Conservation (phyloP, 2,797 vertebrate genomes). For the Cephalopachus bancanus region DNA sequence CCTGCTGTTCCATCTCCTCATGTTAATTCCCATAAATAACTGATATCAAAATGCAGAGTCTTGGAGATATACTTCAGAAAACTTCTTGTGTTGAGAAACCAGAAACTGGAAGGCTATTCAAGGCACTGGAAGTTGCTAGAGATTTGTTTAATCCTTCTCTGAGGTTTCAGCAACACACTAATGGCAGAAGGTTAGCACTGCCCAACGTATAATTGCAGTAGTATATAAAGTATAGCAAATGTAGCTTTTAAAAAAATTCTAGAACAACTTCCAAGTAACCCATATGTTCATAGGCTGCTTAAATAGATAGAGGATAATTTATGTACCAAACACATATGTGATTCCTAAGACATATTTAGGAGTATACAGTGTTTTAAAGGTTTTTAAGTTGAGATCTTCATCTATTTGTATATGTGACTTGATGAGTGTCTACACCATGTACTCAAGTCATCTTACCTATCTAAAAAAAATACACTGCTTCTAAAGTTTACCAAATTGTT, state of each 20-base stretch:
- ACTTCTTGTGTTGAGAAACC: conserved; percentile 65
- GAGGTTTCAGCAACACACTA: conserved; percentile 44
- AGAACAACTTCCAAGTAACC: conserved; percentile 67
- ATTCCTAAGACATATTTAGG: conserved; percentile 61
- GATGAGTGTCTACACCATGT: neutral
- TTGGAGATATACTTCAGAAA: conserved; percentile 54
- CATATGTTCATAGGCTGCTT: conserved; percentile 77
- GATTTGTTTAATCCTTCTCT: conserved; percentile 57
- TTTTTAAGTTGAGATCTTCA: conserved; percentile 52
- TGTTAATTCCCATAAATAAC: conserved; percentile 81
- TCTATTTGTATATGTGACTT: conserved; percentile 54
- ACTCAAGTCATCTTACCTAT: neutral
- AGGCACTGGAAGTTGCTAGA: conserved; percentile 36
- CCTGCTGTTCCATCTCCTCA: conserved; percentile 82
- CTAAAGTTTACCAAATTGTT: neutral
- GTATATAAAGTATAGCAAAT: conserved; percentile 58
- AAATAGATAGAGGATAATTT: conserved; percentile 76
- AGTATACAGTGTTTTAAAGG: conserved; percentile 4
- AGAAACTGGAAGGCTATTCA: conserved; percentile 57
- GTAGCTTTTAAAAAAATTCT: conserved; percentile 32
- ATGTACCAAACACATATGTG: conserved; percentile 79
- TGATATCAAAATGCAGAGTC: conserved; percentile 79
- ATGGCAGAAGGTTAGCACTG: conserved; percentile 54
- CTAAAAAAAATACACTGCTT: neutral
- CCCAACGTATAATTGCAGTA: conserved; percentile 36